Evolutionary conservation across 2,888 invertebrate genomes (phyloP).

Genomic region (Anticlea derivata): DNA sequence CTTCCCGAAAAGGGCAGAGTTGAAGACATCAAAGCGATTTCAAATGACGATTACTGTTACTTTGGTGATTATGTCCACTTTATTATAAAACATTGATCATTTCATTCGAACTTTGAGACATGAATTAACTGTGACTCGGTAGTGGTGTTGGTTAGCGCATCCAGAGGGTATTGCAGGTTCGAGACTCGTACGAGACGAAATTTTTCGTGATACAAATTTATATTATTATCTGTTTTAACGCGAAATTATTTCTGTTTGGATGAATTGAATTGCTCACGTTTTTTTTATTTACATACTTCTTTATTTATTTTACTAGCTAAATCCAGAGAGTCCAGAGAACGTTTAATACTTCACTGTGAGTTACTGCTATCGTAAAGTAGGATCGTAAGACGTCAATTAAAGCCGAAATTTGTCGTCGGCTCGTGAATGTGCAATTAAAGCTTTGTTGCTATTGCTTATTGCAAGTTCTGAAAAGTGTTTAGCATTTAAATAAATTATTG

Average conservation of each 20-base stretch:
- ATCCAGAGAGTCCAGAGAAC: background rate
- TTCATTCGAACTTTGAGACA: background rate
- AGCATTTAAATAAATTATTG: constrained; percentile 25
- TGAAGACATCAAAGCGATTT: constrained; percentile 22
- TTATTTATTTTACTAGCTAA: too few species aligned
- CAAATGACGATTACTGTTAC: constrained; percentile 21
- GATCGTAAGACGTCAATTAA: constrained; percentile 61
- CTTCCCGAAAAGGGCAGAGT: constrained; percentile 29
- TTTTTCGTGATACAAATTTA: background rate
- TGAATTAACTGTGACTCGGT: too few species aligned
- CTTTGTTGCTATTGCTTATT: constrained; percentile 47
- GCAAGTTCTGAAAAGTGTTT: constrained; percentile 42
- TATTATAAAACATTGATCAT: background rate
- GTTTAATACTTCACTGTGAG: constrained; percentile 61
- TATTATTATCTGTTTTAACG: background rate
- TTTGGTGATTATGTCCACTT: constrained; percentile 15
- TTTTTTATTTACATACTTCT: too few species aligned
- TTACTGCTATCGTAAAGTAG: constrained; percentile 60
- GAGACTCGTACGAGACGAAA: too few species aligned
- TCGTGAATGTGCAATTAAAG: constrained; percentile 63
- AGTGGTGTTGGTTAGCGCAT: too few species aligned
- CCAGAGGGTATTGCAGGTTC: too few species aligned
- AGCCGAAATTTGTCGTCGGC: constrained; percentile 53
- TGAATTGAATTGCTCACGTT: too few species aligned
- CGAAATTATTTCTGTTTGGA: too few species aligned